Evolutionary conservation across 2,888 invertebrate genomes (phyloP).

Genomic region (Hyalella azteca): DNA sequence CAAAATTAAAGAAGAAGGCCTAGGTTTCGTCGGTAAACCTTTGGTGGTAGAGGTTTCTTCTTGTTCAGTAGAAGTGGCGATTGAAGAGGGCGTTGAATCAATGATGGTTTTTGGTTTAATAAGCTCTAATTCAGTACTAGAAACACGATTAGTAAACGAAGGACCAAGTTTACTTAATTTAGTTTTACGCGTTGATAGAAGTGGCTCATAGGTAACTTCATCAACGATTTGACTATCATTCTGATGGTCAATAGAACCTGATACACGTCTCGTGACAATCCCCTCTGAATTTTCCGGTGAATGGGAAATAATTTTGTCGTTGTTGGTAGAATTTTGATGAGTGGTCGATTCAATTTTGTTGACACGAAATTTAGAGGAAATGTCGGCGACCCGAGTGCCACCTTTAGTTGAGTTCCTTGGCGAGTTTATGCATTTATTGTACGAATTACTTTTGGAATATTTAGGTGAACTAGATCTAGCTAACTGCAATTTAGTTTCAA

Average conservation of each 20-base stretch:
- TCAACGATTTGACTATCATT: not conserved
- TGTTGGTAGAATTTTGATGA: not conserved
- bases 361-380: not conserved
- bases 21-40: too few relatives aligned
- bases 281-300: not conserved
- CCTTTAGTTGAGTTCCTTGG: not conserved
- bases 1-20: too few relatives aligned
- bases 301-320: not conserved
- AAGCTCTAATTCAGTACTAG: too few relatives aligned
- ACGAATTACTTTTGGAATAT: slow-evolving; percentile 29
- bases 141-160: too few relatives aligned
- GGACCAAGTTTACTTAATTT: too few relatives aligned
- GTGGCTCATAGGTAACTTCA: not conserved
- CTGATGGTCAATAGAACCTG: not conserved
- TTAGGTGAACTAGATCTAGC: not conserved
- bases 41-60: too few relatives aligned
- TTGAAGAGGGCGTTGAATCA: too few relatives aligned
- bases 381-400: not conserved
- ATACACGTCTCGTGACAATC: not conserved
- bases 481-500: not conserved
- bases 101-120: too few relatives aligned
- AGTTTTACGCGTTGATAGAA: too few relatives aligned
- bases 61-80: too few relatives aligned
- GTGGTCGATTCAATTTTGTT: not conserved
- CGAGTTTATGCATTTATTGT: not conserved